Base-by-base conservation (phyloP, 1,140 invertebrate genomes). In the Hycleus cichorii region DNA sequence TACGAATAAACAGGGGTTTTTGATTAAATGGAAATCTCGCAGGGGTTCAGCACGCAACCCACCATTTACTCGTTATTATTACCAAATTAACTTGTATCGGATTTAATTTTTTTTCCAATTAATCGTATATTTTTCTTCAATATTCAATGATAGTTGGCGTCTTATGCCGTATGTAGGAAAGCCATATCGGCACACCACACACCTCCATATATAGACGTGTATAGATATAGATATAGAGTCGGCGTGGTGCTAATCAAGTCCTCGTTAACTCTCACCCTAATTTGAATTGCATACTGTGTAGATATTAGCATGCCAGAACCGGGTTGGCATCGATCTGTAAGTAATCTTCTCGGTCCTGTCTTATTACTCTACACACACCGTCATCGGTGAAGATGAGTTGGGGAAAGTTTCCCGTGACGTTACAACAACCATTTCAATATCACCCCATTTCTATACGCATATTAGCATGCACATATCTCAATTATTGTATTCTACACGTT, bases 281-380 rank as follows among this genome's bases (percentile, higher is more conserved):
- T 67, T 67, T 67, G 65, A 67, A 67, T 67, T 65, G 63, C 65
- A 67, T 67, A 65, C 65, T 63, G 58, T 32, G 32, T 63, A 50
- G 58, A 63, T 64, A 66, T 66, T 66, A 66, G 64, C 64, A 66
- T 66, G 60, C 63, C 55, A 59, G 57, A 59, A 58, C 52, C 52
- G 46, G 57, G 55, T 49, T 55, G 47, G 50, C 62, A 66, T 66
- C 64, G 64, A 66, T 64, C 64, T 64, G 59, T 65, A 55, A 55
- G 52, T 55, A 55, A 55, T 55, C 52, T 55, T 55, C 52, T 47
- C 52, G 52, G 52, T 46, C 52, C 52, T 55, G 52, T 55, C 52
- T 55, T 55, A 55, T 55, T 55, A 47, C 51, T 54, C 51, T 45
- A 39, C 46, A 54, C 51, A 32, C 47, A 55, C 40, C 9, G 32